Evolutionary conservation across 1,140 invertebrate genomes (phyloP).

Genomic region (Sycophaga agraensis): DNA sequence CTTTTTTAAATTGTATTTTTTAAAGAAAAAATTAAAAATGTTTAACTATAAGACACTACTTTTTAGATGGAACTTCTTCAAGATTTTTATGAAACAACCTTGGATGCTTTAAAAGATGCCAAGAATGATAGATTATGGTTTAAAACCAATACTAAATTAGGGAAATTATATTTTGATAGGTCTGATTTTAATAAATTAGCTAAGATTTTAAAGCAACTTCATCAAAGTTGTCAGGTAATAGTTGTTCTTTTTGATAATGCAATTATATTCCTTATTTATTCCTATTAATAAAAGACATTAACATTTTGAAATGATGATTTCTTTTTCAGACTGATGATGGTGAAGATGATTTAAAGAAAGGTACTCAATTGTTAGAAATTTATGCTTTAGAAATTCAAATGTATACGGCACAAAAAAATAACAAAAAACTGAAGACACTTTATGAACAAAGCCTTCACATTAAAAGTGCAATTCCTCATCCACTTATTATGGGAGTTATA

Average conservation of each 20-base stretch:
- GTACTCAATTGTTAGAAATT: constrained; percentile 96
- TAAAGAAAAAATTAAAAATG: not conserved
- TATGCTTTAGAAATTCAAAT: constrained; percentile 99
- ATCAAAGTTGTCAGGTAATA: constrained; percentile 90
- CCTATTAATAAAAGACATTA: constrained; percentile 3
- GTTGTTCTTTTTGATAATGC: not conserved
- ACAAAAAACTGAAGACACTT: constrained; percentile 96
- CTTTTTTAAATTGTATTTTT: constrained; percentile 30
- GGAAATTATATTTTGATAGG: constrained; percentile 97
- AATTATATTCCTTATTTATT: not conserved
- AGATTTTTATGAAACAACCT: constrained; percentile 98
- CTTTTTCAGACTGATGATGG: constrained; percentile 88
- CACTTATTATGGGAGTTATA: constrained; percentile 99
- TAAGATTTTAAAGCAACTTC: constrained; percentile 96
- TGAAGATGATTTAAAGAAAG: constrained; percentile 99
- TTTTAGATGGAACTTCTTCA: constrained; percentile 96
- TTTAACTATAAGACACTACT: constrained; percentile 30
- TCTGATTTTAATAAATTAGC: constrained; percentile 93
- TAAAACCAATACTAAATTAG: constrained; percentile 99
- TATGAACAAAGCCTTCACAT: constrained; percentile 99
- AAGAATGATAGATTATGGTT: constrained; percentile 99
- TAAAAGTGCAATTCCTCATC: constrained; percentile 99
- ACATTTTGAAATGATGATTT: not conserved
- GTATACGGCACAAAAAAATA: constrained; percentile 99
- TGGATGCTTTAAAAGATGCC: constrained; percentile 97